Evolutionary conservation across 2,113 vertebrate species (phyloP).

Genomic region (Hemichromis elongatus): DNA sequence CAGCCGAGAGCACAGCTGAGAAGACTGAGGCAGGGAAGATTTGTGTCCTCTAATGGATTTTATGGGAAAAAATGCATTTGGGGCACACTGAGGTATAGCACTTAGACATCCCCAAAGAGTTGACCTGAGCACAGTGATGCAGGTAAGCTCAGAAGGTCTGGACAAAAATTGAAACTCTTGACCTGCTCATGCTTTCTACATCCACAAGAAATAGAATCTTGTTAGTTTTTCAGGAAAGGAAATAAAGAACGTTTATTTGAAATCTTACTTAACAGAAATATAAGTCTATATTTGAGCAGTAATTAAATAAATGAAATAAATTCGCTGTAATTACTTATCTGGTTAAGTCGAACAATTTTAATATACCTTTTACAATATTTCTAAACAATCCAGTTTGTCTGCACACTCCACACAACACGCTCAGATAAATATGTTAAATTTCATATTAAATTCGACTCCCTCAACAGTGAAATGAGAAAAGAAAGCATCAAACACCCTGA

Average conservation of each 20-base stretch:
- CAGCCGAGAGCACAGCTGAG: background rate
- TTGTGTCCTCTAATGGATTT: constrained; percentile 38
- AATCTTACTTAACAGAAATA: background rate
- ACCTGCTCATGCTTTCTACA: constrained; percentile 37
- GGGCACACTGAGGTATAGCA: constrained; percentile 44
- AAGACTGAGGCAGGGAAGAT: background rate
- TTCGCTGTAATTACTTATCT: background rate
- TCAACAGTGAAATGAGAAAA: background rate
- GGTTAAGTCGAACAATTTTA: background rate
- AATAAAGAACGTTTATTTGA: background rate
- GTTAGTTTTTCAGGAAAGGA: constrained; percentile 10
- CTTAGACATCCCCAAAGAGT: constrained; percentile 34
- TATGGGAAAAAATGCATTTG: constrained; percentile 48
- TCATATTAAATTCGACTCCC: background rate
- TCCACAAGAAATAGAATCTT: constrained; percentile 25
- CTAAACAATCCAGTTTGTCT: background rate
- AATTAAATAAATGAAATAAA: no score
- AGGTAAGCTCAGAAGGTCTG: background rate
- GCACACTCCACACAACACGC: background rate
- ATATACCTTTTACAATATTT: background rate
- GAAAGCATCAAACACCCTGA: background rate
- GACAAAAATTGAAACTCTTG: constrained; percentile 43
- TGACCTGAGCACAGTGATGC: background rate
- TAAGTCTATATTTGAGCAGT: no score
- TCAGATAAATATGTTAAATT: background rate